These are phyloP conservation scores for Girardinus metallicus DNA, from an alignment of 2,797 vertebrate genomes.

Conservation along the genomic window DNA sequence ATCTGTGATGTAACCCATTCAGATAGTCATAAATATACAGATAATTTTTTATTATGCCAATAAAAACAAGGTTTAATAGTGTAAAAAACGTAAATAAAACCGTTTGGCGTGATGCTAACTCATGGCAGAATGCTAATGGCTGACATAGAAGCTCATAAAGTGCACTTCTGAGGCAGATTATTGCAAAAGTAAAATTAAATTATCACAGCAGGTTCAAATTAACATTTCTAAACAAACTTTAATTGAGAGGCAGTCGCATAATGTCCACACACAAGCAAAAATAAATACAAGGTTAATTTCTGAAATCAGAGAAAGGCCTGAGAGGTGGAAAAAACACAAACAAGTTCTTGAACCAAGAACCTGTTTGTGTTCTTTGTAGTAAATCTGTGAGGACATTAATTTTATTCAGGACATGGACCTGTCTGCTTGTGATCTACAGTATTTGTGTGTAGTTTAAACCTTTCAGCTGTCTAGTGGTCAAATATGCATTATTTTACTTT, in stretches of 20 bases:
- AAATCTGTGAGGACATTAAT: constrained; percentile 16
- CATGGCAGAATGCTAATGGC: neutral
- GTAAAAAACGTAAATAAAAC: constrained; percentile 33
- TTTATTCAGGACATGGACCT: neutral
- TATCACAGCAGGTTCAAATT: constrained; percentile 12
- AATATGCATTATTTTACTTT: constrained; percentile 18
- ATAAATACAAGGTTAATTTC: constrained; percentile 17
- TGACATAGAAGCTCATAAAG: constrained; percentile 40
- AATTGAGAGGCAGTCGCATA: constrained; percentile 6
- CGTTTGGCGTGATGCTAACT: neutral
- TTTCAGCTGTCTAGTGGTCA: neutral
- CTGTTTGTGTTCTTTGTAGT: constrained; percentile 15
- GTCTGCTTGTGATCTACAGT: constrained; percentile 16
- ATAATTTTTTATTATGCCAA: constrained; percentile 32
- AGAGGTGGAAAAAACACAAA: constrained; percentile 8
- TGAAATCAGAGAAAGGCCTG: constrained; percentile 39
- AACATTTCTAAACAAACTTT: neutral
- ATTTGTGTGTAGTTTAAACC: constrained; percentile 1
- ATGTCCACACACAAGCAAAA: constrained; percentile 25
- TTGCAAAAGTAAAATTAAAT: constrained; percentile 24
- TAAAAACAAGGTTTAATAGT: constrained; percentile 26
- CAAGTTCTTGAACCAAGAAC: neutral
- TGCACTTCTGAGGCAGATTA: constrained; percentile 62
- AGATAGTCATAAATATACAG: constrained; percentile 40
- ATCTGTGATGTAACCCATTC: constrained; percentile 32